Evolutionary conservation across 2,113 vertebrate genomes (phyloP), one percentile per base, ranked within the genome.

Genomic region (Cebus imitator): DNA sequence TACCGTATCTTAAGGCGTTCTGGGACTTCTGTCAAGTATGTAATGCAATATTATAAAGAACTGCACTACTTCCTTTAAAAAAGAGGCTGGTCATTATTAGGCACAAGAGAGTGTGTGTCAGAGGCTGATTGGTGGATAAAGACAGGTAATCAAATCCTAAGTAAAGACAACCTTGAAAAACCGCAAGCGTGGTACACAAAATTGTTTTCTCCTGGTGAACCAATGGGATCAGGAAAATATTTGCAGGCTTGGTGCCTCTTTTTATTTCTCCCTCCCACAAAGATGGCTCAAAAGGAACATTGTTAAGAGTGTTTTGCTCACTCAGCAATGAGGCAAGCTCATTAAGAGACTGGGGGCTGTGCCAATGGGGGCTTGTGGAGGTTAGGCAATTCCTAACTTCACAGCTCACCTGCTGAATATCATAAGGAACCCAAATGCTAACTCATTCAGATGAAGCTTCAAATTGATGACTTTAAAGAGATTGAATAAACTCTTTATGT

Each of bases 401-500:
- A 6, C 9, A 18, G 45, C 14, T 93, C 25, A 97, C 81, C 91
- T 94, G 61, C 25, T 80, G 13, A 89, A 91, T 82, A 79, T 61
- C 23, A 1, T 21, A 61, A 80, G 75, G 93, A 90, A 73, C 18
- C 5, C 37, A 87, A 88, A 86, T 92, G 85, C 55, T 79, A 90
- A 95, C 92, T 94, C 32, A 87, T 78, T 97, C 52, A 68, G 25
- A 97, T 18, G 48, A 96, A 91, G 45, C 50, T 96, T 95, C 84
- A 75, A 98, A 96, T 0, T 80, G 91, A 94, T 23, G 50, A 14
- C 3, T 92, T 97, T 97, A 94, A 85, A 94, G 78, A 94, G 79
- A 37, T 11, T 91, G 95, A 96, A 73, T 92, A 95, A 91, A 58
- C 96, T 88, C 96, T 97, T 97, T 95, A 75, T 83, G 45, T 17